Conservation (phyloP, 2,113 vertebrate genomes). For the Fregetta grallaria region DNA sequence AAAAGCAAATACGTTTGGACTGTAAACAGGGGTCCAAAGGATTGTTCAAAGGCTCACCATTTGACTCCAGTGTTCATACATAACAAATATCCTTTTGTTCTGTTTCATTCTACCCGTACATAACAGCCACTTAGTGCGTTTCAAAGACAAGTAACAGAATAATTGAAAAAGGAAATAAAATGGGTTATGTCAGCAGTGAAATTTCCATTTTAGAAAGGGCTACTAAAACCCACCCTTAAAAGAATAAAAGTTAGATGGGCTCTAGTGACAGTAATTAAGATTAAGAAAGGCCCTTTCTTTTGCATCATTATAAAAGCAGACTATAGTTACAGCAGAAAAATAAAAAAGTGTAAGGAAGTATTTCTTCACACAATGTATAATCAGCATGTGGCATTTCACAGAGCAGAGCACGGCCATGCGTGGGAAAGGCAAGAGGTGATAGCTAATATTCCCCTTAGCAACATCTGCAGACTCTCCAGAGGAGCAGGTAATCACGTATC, state of each 20-base stretch:
- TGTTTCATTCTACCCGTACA: not conserved
- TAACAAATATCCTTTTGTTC: not conserved
- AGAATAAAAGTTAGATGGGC: not conserved
- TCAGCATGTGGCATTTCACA: not conserved
- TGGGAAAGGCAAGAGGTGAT: not conserved
- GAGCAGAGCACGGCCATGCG: not conserved
- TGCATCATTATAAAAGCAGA: not conserved
- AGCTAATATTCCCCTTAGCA: not conserved
- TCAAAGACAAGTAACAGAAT: conserved; percentile 9
- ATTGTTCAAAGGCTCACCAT: conserved; percentile 22
- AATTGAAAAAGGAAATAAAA: conserved; percentile 24
- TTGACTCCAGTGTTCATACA: not conserved
- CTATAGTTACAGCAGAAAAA: not conserved
- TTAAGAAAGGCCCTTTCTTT: not conserved
- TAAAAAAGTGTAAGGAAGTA: not conserved
- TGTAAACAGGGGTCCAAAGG: not conserved
- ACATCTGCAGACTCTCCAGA: not conserved
- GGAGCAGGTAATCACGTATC: not conserved
- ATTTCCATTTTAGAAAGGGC: conserved; percentile 16
- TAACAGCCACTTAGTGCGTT: not conserved
- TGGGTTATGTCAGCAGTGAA: not conserved
- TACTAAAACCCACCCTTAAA: not conserved
- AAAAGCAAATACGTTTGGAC: conserved; percentile 18
- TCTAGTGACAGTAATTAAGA: not conserved
- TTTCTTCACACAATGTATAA: not conserved